phyloP scores from a whole-genome alignment of 2,797 vertebrate genomes.

The Syngnathus rostellatus region DNA sequence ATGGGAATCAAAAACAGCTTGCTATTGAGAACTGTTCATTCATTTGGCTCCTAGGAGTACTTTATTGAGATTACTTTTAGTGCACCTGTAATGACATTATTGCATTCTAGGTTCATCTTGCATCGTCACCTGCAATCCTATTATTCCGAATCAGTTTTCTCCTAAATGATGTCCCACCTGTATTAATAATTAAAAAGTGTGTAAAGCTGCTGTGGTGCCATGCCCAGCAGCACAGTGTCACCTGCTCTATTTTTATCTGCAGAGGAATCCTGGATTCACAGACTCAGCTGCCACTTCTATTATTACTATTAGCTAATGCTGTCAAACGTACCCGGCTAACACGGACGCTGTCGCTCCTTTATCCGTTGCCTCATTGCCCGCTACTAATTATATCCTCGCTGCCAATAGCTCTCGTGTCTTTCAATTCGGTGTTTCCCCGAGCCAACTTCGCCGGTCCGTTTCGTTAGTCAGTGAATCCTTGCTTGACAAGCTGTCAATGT shows the following conservation, averaged over 20 bases:
- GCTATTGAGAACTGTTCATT: too few species aligned
- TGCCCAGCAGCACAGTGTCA: constrained; percentile 42
- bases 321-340: constrained; percentile 59
- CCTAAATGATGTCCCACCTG: constrained; percentile 19
- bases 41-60: too few species aligned
- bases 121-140: background rate
- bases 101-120: background rate
- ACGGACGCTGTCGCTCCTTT: constrained; percentile 37
- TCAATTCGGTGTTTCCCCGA: constrained; percentile 6
- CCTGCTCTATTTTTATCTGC: constrained; percentile 64
- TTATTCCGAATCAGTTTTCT: constrained; percentile 7
- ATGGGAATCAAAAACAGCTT: too few species aligned
- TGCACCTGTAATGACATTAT: background rate
- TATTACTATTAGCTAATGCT: constrained; percentile 70
- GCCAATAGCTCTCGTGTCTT: constrained; percentile 21
- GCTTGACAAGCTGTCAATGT: background rate
- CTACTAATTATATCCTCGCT: constrained; percentile 50
- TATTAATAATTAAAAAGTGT: constrained; percentile 31
- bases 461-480: background rate
- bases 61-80: background rate
- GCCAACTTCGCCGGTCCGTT: background rate
- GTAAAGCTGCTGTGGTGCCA: constrained; percentile 47
- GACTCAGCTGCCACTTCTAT: constrained; percentile 71
- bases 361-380: constrained; percentile 39
- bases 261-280: constrained; percentile 64